Evolutionary conservation across 2,113 vertebrate species (phyloP).

Genomic region (Apus apus): DNA sequence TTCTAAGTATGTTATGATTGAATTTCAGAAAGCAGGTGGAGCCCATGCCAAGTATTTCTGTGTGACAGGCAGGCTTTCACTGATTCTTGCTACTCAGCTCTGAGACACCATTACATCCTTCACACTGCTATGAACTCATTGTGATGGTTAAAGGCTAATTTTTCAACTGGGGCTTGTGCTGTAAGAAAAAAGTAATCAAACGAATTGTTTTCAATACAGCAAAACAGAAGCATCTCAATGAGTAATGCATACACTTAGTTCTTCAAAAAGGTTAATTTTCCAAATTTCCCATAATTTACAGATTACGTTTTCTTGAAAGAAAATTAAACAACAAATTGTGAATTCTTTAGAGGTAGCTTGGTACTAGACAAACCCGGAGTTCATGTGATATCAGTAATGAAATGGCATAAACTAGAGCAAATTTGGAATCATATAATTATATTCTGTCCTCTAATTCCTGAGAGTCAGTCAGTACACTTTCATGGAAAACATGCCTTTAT

Average conservation of each 20-base stretch:
- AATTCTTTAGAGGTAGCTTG: background rate
- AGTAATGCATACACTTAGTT: background rate
- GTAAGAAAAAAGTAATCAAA: background rate
- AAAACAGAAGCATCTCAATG: background rate
- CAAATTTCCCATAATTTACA: background rate
- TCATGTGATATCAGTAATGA: background rate
- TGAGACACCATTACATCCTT: background rate
- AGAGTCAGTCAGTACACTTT: background rate
- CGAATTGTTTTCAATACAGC: background rate
- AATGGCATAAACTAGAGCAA: background rate
- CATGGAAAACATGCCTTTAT: background rate
- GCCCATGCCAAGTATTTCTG: background rate
- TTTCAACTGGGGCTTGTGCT: background rate
- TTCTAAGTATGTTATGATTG: background rate
- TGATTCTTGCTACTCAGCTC: background rate
- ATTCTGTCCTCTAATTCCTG: background rate
- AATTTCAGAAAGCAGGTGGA: background rate
- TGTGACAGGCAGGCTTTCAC: background rate
- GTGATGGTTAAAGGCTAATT: background rate
- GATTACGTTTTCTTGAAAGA: background rate
- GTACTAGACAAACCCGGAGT: background rate
- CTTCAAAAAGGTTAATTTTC: background rate
- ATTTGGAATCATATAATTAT: background rate
- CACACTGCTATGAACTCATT: background rate
- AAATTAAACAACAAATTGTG: background rate